Conservation (phyloP, 2,888 invertebrate genomes). For the Megamerina dolium region DNA sequence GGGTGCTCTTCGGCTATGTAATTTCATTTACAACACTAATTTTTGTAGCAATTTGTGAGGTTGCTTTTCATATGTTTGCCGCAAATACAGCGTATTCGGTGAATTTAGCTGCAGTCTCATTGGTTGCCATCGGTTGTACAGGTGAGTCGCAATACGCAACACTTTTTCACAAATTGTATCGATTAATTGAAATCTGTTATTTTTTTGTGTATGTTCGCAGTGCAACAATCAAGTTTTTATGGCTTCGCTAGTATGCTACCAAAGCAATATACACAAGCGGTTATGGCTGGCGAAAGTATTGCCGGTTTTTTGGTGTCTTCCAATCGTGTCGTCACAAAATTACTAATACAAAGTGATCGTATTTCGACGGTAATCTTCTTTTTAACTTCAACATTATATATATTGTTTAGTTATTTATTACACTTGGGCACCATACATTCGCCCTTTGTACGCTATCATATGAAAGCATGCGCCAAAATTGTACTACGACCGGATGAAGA, state of each 20-base stretch:
- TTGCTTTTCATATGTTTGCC: slow-evolving; percentile 79
- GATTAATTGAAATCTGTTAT: background rate
- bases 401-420: slow-evolving; percentile 69
- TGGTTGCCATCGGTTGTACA: slow-evolving; percentile 83
- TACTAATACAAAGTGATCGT: slow-evolving; percentile 67
- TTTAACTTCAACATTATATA: slow-evolving; percentile 68
- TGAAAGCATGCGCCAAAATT: slow-evolving; percentile 71
- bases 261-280: slow-evolving; percentile 81
- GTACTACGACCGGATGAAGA: slow-evolving; percentile 81
- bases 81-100: slow-evolving; percentile 73
- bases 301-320: slow-evolving; percentile 80
- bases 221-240: slow-evolving; percentile 91
- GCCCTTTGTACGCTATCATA: slow-evolving; percentile 77
- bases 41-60: slow-evolving; percentile 78
- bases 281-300: slow-evolving; percentile 89
- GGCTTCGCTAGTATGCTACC: slow-evolving; percentile 91
- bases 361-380: slow-evolving; percentile 85
- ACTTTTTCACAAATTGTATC: background rate
- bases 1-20: slow-evolving; percentile 82
- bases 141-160: slow-evolving; percentile 23
- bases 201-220: slow-evolving; percentile 40
- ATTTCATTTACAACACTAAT: slow-evolving; percentile 75
- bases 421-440: slow-evolving; percentile 73
- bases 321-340: slow-evolving; percentile 78
- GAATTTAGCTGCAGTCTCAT: slow-evolving; percentile 75